Evolutionary conservation across 2,113 vertebrate genomes (phyloP), one percentile per base, ranked within the genome.

Genomic region (Phainopepla nitens): DNA sequence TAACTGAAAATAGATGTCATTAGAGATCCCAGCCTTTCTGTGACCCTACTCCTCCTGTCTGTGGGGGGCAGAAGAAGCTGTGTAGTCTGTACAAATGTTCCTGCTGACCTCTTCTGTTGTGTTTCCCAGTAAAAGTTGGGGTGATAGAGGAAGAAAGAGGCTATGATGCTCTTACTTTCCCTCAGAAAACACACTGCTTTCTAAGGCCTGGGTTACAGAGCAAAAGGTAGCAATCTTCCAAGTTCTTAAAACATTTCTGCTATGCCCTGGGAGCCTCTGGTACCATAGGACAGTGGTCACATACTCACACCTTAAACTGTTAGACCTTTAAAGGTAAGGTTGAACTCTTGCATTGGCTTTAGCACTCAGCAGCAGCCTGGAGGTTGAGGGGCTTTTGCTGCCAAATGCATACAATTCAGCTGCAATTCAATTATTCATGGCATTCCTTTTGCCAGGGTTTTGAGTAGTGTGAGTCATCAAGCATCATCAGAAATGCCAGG

Each of bases 1-100:
- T 90, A 96, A 93, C 94, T 91, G 91, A 78, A 96, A 95, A 95
- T 95, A 96, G 96, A 89, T 84, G 86, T 94, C 86, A 94, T 84
- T 94, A 93, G 86, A 91, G 96, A 97, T 91, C 68, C 35, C 94
- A 92, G 33, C 94, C 89, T 70, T 92, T 90, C 60, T 93, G 60
- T 94, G 95, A 89, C 93, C 93, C 44, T 31, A 0, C 51, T 75
- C 8, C 47, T 75, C 8, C 24, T 66, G 71, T 70, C 51, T 75
- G 47, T 6, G 5, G 31, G 50, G 72, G 69, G 86, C 68, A 92
- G 72, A 90, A 95, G 80, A 93, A 97, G 79, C 76, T 28, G 8
- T 7, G 5, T 7, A 9, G 75, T 78, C 41, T 73, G 41, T 85
- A 45, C 33, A 53, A 94, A 25, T 33, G 47, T 70, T 91, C 21